Base-by-base conservation (phyloP, 2,888 invertebrate genomes). In the Calameuta filiformis region DNA sequence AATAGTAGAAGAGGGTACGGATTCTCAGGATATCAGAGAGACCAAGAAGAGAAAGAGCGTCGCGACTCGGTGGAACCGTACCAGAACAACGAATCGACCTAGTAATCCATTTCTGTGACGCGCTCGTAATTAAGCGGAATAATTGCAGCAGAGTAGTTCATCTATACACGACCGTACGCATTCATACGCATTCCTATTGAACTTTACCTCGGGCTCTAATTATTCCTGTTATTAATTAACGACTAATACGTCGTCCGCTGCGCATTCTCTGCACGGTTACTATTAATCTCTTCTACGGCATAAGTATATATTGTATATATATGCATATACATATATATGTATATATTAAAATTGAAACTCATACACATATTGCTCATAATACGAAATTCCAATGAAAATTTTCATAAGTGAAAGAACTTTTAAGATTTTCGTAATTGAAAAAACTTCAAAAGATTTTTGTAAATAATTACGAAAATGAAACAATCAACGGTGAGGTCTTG, bases 201-300 rank as follows among this genome's bases (percentile, higher is more conserved):
- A 81, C 80, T 81, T 76, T 78, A 77, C 77, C 76, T 77, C 77
- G 77, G 75, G 69, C 31, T 31, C 69, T 56, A 79, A 79, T 76
- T 56, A 71, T 31, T 37, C 40, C 81, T 76, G 75, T 81, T 84
- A 86, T 85, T 86, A 86, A 87, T 86, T 85, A 85, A 81, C 80
- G 80, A 79, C 81, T 82, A 81, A 83, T 84, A 84, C 80, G 79
- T 79, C 76, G 81, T 76, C 84, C 23, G 56, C 56, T 23, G 56
- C 23, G 56, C 9, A 23, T 56, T 56, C 23, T 23, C 23, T 9
- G 6, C 40, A 4, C 4, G 9, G 15, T 6, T 56, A 56, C 9
- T 56, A 56, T 56, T 56, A 56, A 56, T 56, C 56, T 56, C 23
- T 56, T 56, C 23, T 56, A 23, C 56, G 23, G 23, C 6, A 40